Evolutionary conservation across 2,797 vertebrate genomes (phyloP), one percentile per base, ranked within the genome.

Genomic region (Gastrophryne carolinensis): DNA sequence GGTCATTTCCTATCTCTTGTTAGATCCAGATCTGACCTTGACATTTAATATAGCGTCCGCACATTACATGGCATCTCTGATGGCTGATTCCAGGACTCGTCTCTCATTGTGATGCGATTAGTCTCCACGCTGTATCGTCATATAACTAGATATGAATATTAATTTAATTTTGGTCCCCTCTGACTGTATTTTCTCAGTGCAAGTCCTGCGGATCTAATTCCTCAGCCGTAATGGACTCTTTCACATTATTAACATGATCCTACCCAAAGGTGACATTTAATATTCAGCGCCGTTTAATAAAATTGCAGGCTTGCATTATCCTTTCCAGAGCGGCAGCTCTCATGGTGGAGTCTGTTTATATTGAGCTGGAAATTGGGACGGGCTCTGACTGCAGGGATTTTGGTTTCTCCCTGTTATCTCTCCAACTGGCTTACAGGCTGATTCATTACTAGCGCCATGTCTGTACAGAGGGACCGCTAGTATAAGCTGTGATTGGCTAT

Each of bases 231-330:
- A 39, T 53, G 32, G 23, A 24, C 32, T 54, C 27, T 23, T 49
- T 27, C 4, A 1, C 4, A 3, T 53, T 67, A 67, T 67, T 67
- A 67, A 27, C 32, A 67, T 26, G 30, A 54, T 54, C 49, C 49
- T 24, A 37, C 64, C 64, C 64, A 37, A 50, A 53, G 64, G 64
- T 53, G 64, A 54, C 8, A 67, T 67, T 37, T 6, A 67, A 39
- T 53, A 67, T 67, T 67, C n/a, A 67, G 23, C 32, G 52, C 13
- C 64, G 17, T 67, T 67, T 67, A 67, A 67, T 67, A 67, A 67
- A 24, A 37, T 24, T 24, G 29, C 11, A 34, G n/a, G 8, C 29
- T 44, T 17, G 17, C 41, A 19, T 32, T 26, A 19, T 23, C 27
- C 1, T 44, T 44, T 44, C 41, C 17, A 23, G 5, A 26, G 21